Evolutionary conservation across 2,888 invertebrate genomes (phyloP), one percentile per base, ranked within the genome.

Genomic region (Nymphalis c-album): DNA sequence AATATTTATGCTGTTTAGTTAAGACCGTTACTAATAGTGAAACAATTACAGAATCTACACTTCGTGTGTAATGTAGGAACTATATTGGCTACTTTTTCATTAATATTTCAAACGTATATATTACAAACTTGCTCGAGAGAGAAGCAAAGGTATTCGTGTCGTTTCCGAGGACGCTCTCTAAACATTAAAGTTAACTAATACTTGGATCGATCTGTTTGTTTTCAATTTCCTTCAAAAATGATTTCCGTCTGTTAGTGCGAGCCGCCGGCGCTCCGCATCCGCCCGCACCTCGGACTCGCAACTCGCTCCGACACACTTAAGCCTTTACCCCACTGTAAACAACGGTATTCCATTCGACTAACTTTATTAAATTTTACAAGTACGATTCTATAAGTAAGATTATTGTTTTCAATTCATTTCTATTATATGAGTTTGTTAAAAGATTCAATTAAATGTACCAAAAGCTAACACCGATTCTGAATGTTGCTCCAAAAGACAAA

Each of bases 191-290:
- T 55, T 55, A 60, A 64, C 69, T 63, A 67, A 74, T 73, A 73
- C 72, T 71, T 70, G 73, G 74, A 72, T 74, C 75, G 73, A 76
- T 68, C 70, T 84, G 84, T 85, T 85, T 85, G 78, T 81, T 82
- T 86, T 84, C 83, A 82, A 85, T 85, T 82, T 81, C 75, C 71
- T 79, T 78, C 73, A 71, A 79, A 82, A 85, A 77, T 80, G 80
- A 84, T 81, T 80, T 78, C 72, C 75, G 74, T 78, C 75, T 79
- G 79, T 80, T 79, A 78, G 76, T 67, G 61, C 64, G 64, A 46
- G 61, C 50, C 64, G 64, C 59, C 63, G 62, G 67, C 58, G 47
- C 40, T 40, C 40, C 40, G 40, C 40, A 20, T 61, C 50, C 59
- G 51, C 51, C 31, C 26, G 51, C 26, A 46, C n/a, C 40, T 26